A percentile compares a stretch with the other conserved stretches of the same genome.
These are phyloP conservation scores for Corythoichthys intestinalis DNA, from an alignment of 2,113 vertebrate genomes.

Conservation along the genomic window DNA sequence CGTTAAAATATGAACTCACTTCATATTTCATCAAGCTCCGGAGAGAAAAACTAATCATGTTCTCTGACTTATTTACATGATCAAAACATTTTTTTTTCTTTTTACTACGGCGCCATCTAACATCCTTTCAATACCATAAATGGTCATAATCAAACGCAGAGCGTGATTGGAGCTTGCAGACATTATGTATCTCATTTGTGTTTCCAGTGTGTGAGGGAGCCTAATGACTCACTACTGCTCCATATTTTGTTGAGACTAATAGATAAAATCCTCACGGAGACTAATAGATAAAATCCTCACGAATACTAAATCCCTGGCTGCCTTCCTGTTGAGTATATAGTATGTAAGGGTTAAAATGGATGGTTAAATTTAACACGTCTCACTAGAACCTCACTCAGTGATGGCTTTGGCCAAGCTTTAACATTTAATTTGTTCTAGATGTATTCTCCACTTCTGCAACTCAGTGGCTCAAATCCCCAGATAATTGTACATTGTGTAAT, in stretches of 20 bases:
- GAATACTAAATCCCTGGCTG: background rate
- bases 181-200: background rate
- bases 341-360: background rate
- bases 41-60: background rate
- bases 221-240: background rate
- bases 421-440: background rate
- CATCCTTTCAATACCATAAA: too few relatives aligned
- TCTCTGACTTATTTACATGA: constrained; percentile 14
- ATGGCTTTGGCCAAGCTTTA: background rate
- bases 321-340: background rate
- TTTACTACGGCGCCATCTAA: too few relatives aligned
- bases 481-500: background rate
- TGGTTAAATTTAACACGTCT: background rate
- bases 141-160: background rate
- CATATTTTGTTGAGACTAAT: constrained; percentile 4
- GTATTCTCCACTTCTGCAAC: background rate
- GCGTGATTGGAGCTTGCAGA: constrained; percentile 2
- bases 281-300: too few relatives aligned
- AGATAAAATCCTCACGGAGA: constrained; percentile 17
- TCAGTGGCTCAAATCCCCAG: background rate
- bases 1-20: background rate
- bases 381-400: background rate
- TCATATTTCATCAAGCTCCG: background rate
- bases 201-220: background rate
- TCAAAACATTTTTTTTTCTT: background rate